These are phyloP conservation scores for Crioceris asparagi DNA, from an alignment of 2,888 invertebrate genomes.

Conservation along the genomic window DNA sequence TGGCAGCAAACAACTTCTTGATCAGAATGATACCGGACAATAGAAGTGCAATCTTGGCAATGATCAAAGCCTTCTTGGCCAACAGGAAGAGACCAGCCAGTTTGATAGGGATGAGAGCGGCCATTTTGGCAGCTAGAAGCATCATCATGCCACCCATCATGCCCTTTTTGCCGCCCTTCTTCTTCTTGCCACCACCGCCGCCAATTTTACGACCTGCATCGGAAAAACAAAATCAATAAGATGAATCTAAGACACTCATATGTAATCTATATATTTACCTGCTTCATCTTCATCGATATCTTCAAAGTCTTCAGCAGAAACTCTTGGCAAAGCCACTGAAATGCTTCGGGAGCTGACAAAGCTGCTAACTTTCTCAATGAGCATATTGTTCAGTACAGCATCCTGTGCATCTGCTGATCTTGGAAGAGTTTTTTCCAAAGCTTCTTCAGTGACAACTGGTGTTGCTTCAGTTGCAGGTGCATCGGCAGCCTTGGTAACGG, in stretches of 20 bases:
- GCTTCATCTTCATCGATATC: too few relatives aligned
- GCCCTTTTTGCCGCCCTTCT: conserved; percentile 63
- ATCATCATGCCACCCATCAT: conserved; percentile 90
- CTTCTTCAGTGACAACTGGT: conserved; percentile 52
- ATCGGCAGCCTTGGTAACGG: conserved; percentile 48
- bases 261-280: too few relatives aligned
- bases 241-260: too few relatives aligned
- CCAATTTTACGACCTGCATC: conserved; percentile 36
- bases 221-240: conserved; percentile 16
- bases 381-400: conserved; percentile 53
- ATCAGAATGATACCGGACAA: conserved; percentile 71
- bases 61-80: conserved; percentile 79
- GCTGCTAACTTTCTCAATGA: conserved; percentile 59
- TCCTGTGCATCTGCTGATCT: conserved; percentile 52
- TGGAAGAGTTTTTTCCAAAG: conserved; percentile 57
- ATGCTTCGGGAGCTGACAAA: conserved; percentile 66
- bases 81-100: conserved; percentile 71
- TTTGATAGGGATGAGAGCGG: conserved; percentile 67
- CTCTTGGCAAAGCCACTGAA: conserved; percentile 65
- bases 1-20: conserved; percentile 67
- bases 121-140: conserved; percentile 77
- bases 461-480: conserved; percentile 50
- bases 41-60: conserved; percentile 66
- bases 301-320: conserved; percentile 40
- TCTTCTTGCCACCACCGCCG: conserved; percentile 43